Evolutionary conservation across 2,888 invertebrate species (phyloP).

Genomic region (Drosophila rubida): DNA sequence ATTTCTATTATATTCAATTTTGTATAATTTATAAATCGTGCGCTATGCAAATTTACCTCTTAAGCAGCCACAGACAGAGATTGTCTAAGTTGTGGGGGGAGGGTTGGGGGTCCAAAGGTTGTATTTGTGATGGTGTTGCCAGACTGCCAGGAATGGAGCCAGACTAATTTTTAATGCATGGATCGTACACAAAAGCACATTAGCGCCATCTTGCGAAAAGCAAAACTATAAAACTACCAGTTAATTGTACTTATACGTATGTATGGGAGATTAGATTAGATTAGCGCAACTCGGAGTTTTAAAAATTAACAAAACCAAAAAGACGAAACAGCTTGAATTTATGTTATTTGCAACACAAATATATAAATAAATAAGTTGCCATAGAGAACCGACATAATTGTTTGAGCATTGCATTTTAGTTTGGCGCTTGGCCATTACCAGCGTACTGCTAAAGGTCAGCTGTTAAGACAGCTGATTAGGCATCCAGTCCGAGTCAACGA

Average conservation of each 20-base stretch:
- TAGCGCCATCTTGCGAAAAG: background rate
- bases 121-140: slow-evolving; percentile 51
- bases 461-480: slow-evolving; percentile 35
- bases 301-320: no score
- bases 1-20: slow-evolving; percentile 9
- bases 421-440: background rate
- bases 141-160: slow-evolving; percentile 12
- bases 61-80: slow-evolving; percentile 35
- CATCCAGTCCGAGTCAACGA: background rate
- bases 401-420: no score
- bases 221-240: background rate
- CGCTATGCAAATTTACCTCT: slow-evolving; percentile 40
- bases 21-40: slow-evolving; percentile 1
- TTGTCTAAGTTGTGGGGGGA: slow-evolving; percentile 38
- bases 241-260: no score
- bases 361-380: no score
- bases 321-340: no score
- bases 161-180: background rate
- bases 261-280: background rate
- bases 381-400: no score
- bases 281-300: background rate
- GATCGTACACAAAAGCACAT: slow-evolving; percentile 17
- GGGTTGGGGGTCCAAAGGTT: slow-evolving; percentile 79
- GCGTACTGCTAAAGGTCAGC: slow-evolving; percentile 28
- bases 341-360: no score